Percentiles rank a stretch among this genome's conserved stretches.
Evolutionary conservation across 2,797 vertebrate species (phyloP).

Genomic region (Galaxias olidus): DNA sequence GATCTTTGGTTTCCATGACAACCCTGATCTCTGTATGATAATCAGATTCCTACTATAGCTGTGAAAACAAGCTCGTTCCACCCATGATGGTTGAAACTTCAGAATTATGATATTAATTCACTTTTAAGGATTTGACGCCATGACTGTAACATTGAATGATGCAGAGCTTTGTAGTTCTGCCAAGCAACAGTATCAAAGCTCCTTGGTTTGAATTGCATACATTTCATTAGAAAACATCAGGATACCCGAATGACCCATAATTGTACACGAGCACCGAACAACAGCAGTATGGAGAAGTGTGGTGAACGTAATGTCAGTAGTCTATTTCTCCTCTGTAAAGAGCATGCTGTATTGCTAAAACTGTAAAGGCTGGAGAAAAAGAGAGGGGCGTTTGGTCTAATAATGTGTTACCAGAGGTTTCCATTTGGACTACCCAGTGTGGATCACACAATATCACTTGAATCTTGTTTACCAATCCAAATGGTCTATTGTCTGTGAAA

Average conservation of each 20-base stretch:
- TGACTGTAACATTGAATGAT: constrained; percentile 20
- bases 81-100: constrained; percentile 42
- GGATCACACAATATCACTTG: constrained; percentile 21
- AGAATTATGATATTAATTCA: constrained; percentile 53
- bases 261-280: constrained; percentile 12
- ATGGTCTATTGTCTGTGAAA: neutral
- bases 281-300: neutral
- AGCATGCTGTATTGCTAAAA: no score
- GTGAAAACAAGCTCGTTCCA: constrained; percentile 63
- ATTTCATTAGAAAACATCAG: no score
- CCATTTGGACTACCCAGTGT: constrained; percentile 27
- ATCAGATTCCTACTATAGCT: constrained; percentile 73
- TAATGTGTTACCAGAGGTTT: constrained; percentile 37
- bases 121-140: constrained; percentile 33
- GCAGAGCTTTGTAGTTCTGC: constrained; percentile 33
- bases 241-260: no score
- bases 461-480: neutral
- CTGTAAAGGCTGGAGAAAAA: constrained; percentile 45
- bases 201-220: constrained; percentile 13
- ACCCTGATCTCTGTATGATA: constrained; percentile 74
- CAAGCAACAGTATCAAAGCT: constrained; percentile 33
- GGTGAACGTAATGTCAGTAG: neutral
- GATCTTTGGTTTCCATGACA: constrained; percentile 78
- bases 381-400: constrained; percentile 46
- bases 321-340: no score